phyloP scores from a whole-genome alignment of 2,888 invertebrate species.

The Microctonus aethiopoides region DNA sequence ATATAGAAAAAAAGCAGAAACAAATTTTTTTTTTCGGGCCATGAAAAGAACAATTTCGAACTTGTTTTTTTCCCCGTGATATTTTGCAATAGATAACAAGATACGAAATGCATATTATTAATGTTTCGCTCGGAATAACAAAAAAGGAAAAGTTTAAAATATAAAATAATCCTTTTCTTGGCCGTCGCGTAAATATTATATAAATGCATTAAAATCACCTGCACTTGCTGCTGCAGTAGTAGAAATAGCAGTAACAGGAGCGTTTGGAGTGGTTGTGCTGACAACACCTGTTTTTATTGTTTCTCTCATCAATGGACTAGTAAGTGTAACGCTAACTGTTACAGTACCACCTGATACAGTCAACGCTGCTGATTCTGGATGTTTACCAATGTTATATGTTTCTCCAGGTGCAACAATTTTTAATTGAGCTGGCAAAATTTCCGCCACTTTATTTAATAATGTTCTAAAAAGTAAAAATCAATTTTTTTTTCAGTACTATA shows the following conservation, averaged over 20 bases:
- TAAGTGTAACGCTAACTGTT: slow-evolving; percentile 87
- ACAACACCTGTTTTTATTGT: slow-evolving; percentile 60
- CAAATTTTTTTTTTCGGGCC: slow-evolving; percentile 52
- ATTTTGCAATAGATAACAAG: neutral
- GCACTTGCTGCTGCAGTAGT: slow-evolving; percentile 42
- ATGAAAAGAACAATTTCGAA: slow-evolving; percentile 65
- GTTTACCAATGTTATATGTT: slow-evolving; percentile 85
- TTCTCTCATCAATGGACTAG: slow-evolving; percentile 93
- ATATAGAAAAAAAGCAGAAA: neutral
- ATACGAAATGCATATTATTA: too few species aligned
- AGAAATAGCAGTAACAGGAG: slow-evolving; percentile 20
- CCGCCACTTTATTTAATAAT: slow-evolving; percentile 87
- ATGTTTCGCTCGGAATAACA: too few species aligned
- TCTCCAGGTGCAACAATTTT: slow-evolving; percentile 78
- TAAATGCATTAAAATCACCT: slow-evolving; percentile 59
- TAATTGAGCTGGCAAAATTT: slow-evolving; percentile 84
- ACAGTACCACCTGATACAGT: slow-evolving; percentile 83
- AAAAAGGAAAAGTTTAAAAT: too few species aligned
- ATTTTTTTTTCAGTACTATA: too few species aligned
- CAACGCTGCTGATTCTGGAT: slow-evolving; percentile 87
- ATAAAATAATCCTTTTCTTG: slow-evolving; percentile 67
- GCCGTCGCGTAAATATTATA: slow-evolving; percentile 50
- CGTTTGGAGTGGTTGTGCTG: too few species aligned
- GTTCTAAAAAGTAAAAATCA: slow-evolving; percentile 65
- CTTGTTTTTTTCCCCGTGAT: slow-evolving; percentile 38